Percentiles rank a stretch among this genome's conserved stretches.
Evolutionary conservation across 2,888 invertebrate genomes (phyloP).

Genomic region (Pherbina coryleti): DNA sequence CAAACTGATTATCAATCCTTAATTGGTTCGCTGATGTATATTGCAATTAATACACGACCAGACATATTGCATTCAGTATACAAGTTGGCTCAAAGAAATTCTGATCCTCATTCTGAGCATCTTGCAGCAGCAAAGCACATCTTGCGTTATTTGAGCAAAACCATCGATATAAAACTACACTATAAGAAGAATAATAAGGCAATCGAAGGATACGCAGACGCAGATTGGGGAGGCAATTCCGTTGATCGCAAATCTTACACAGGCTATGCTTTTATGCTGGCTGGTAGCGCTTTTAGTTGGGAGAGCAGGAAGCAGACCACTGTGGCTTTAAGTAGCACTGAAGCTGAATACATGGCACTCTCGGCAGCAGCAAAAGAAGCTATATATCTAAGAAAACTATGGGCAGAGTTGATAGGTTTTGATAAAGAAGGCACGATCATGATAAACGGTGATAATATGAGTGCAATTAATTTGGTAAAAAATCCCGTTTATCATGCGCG

Average conservation of each 20-base stretch:
- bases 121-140: conserved; percentile 39
- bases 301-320: conserved; percentile 42
- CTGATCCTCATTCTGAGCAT: conserved; percentile 43
- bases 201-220: conserved; percentile 42
- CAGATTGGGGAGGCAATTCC: conserved; percentile 43
- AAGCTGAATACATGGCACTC: conserved; percentile 42
- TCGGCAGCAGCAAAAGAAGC: conserved; percentile 10
- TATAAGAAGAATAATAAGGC: conserved; percentile 35
- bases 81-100: conserved; percentile 44
- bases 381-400: not conserved
- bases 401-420: not conserved
- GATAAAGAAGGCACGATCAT: not conserved
- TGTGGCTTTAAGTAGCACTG: too few relatives aligned
- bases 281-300: conserved; percentile 43
- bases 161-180: conserved; percentile 39
- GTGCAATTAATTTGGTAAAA: conserved; percentile 38
- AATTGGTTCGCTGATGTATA: conserved; percentile 41
- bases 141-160: conserved; percentile 42
- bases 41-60: conserved; percentile 34
- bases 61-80: conserved; percentile 41
- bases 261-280: conserved; percentile 39
- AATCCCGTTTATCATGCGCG: conserved; percentile 38
- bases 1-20: conserved; percentile 35
- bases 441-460: conserved; percentile 39
- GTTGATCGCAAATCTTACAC: conserved; percentile 44